Evolutionary conservation across 2,797 vertebrate genomes (phyloP), one percentile per base, ranked within the genome.

Genomic region (Adrianichthys oophorus): DNA sequence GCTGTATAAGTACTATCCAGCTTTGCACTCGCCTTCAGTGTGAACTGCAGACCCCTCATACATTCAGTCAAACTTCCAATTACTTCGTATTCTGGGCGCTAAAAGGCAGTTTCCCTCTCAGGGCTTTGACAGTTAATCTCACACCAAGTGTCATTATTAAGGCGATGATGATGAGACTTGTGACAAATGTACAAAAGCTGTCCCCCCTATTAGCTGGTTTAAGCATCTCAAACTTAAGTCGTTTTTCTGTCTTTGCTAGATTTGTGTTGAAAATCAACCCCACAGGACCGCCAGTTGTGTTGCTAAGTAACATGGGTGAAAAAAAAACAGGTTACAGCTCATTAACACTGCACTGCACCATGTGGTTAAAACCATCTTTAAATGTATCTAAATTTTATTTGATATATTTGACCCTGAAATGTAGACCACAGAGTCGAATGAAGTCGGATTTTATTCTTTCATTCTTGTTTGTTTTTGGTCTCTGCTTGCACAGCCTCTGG

Each of bases 51-150:
- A 85, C 74, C 68, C 2, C 77, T 76, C 66, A 66, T 79, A 79
- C 73, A 85, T 77, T 70, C 48, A 62, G 73, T 76, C 65, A 68
- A 86, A 85, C 70, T 78, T 86, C 86, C 83, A 89, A 89, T 89
- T 85, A 84, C 83, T 83, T 82, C 59, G 80, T 75, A 87, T 82
- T 82, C 70, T 63, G 62, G 58, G 60, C 60, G 76, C 78, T 72
- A 86, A 88, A 89, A 86, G 72, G 79, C 81, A 77, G 47, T 82
- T 88, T 82, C 61, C 59, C 75, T 21, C 72, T 80, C 72, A 49
- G 71, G 68, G 63, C 72, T 61, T 45, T 62, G 45, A 62, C 48
- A 47, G 72, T 79, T 89, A 88, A 89, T 89, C 88, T 85, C 54
- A 62, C 62, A 72, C 78, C 72, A 37, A 66, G 80, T 70, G 73